Percentiles rank a stretch among this genome's conserved stretches.
Evolutionary conservation across 2,888 invertebrate genomes (phyloP).

Genomic region (Gymnocheta viridis): DNA sequence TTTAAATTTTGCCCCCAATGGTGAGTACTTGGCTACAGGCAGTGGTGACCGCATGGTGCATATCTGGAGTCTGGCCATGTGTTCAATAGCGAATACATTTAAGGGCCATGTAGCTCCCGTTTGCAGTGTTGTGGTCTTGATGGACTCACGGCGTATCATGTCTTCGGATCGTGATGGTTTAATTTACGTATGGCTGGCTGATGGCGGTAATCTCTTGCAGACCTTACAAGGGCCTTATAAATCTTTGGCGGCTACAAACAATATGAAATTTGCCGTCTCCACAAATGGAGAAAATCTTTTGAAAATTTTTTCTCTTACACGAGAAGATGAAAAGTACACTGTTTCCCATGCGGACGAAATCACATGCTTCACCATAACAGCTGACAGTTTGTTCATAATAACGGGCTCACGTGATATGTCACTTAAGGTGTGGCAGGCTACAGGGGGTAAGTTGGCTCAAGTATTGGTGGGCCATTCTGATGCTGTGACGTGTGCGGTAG

Average conservation of each 20-base stretch:
- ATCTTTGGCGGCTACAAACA: conserved; percentile 87
- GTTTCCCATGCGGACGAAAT: conserved; percentile 93
- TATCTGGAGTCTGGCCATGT: conserved; percentile 92
- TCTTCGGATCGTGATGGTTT: conserved; percentile 90
- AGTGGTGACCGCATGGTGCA: conserved; percentile 91
- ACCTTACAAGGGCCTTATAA: conserved; percentile 88
- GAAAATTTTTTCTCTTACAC: conserved; percentile 88
- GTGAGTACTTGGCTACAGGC: conserved; percentile 90
- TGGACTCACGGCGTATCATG: conserved; percentile 90
- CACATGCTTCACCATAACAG: conserved; percentile 91
- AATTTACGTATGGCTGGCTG: conserved; percentile 92
- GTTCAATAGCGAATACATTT: conserved; percentile 88
- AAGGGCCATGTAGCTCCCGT: conserved; percentile 90
- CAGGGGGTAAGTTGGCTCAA: conserved; percentile 94
- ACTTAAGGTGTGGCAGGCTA: conserved; percentile 95
- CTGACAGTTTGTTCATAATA: conserved; percentile 91
- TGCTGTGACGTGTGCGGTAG: conserved; percentile 93
- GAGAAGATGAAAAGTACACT: conserved; percentile 89
- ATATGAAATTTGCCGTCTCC: conserved; percentile 87
- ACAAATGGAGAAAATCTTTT: conserved; percentile 87
- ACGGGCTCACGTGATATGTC: conserved; percentile 95
- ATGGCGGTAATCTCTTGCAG: conserved; percentile 89
- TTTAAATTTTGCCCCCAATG: conserved; percentile 91
- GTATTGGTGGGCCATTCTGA: conserved; percentile 95
- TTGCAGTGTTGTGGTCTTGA: conserved; percentile 88